These are phyloP conservation scores for Drosophila simulans DNA, from an alignment of 1,140 invertebrate genomes.

Conservation along the genomic window DNA sequence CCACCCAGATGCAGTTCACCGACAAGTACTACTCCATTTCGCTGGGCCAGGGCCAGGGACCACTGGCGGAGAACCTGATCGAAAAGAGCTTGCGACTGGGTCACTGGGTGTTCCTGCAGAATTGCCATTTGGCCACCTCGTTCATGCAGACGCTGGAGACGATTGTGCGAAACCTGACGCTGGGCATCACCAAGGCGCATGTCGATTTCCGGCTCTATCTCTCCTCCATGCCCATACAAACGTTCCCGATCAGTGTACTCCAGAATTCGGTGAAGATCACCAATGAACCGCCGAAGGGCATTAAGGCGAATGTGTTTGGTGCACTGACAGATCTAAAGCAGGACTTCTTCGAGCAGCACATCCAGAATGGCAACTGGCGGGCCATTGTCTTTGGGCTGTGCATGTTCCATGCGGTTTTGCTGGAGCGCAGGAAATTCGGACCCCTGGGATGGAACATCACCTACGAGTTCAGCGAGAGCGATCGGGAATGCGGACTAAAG, in stretches of 20 bases:
- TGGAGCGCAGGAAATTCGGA: constrained; percentile 96
- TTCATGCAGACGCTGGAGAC: constrained; percentile 93
- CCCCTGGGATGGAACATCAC: constrained; percentile 95
- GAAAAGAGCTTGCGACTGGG: constrained; percentile 89
- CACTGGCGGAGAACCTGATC: constrained; percentile 92
- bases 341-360: constrained; percentile 92
- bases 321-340: constrained; percentile 91
- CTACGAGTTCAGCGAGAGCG: constrained; percentile 95
- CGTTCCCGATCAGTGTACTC: constrained; percentile 95
- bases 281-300: constrained; percentile 95
- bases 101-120: constrained; percentile 95
- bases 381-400: constrained; percentile 91
- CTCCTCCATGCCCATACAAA: constrained; percentile 93
- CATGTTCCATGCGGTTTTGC: constrained; percentile 94
- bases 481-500: constrained; percentile 93
- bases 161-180: constrained; percentile 89
- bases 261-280: constrained; percentile 97
- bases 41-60: constrained; percentile 95
- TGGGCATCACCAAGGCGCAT: constrained; percentile 88
- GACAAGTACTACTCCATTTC: constrained; percentile 93
- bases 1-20: constrained; percentile 91
- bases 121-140: constrained; percentile 95
- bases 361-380: constrained; percentile 89
- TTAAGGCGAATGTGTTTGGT: constrained; percentile 92
- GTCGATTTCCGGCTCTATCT: constrained; percentile 92